A percentile compares a stretch with the other conserved stretches of the same genome.
These are phyloP conservation scores for Parascotia fuliginaria DNA, from an alignment of 2,888 invertebrate species.

Conservation along the genomic window DNA sequence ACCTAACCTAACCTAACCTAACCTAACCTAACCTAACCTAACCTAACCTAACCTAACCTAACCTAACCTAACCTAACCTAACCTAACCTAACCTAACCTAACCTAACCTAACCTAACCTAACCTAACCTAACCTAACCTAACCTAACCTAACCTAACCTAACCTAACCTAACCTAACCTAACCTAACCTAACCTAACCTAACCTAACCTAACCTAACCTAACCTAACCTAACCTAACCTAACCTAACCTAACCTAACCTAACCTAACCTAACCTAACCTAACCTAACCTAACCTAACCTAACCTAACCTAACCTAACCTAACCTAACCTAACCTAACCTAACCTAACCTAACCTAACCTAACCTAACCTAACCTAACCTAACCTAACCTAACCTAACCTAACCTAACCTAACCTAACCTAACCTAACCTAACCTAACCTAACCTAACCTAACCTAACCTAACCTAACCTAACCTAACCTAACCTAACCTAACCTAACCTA, in stretches of 20 bases:
- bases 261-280: slow-evolving; percentile 24
- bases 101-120: slow-evolving; percentile 39
- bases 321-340: slow-evolving; percentile 38
- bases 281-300: slow-evolving; percentile 25
- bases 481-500: slow-evolving; percentile 33
- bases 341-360: slow-evolving; percentile 39
- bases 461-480: slow-evolving; percentile 34
- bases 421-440: slow-evolving; percentile 36
- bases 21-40: slow-evolving; percentile 31
- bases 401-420: slow-evolving; percentile 20
- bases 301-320: slow-evolving; percentile 32
- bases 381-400: slow-evolving; percentile 14
- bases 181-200: slow-evolving; percentile 29
- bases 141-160: slow-evolving; percentile 24
- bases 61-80: slow-evolving; percentile 43
- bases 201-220: slow-evolving; percentile 31
- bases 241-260: slow-evolving; percentile 26
- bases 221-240: slow-evolving; percentile 22
- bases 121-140: slow-evolving; percentile 36
- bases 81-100: slow-evolving; percentile 37
- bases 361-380: slow-evolving; percentile 20
- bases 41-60: slow-evolving; percentile 37
- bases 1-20: slow-evolving; percentile 30
- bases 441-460: slow-evolving; percentile 28
- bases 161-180: slow-evolving; percentile 32